Base-by-base conservation (phyloP, 2,888 invertebrate species). In the Tuberolachnus salignus region DNA sequence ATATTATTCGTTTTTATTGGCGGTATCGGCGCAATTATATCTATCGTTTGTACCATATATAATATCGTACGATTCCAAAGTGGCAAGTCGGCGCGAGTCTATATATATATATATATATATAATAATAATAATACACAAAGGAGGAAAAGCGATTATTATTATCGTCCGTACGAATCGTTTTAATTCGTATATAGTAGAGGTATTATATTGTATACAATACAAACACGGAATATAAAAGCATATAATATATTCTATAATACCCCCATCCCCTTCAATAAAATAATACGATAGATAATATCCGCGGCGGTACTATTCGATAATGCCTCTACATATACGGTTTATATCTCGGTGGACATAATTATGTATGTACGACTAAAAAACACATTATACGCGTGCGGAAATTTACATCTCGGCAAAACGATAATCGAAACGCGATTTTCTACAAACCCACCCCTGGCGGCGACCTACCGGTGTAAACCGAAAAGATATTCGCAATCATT, bases 1-100 rank as follows among this genome's bases (percentile, higher is more conserved):
- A n/a, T n/a, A n/a, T n/a, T 34, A 34, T 34, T 34, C 34, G 6
- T 34, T 53, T 42, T 69, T 69, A 34, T 34, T 53, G 19, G n/a
- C n/a, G n/a, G 53, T 69, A 55, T 55, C 42, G 16, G 19, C 34
- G 42, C 42, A 69, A 55, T 69, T 69, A 53, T 69, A 69, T 69
- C 69, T 69, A 53, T 19, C 34, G 14, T 53, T 26, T 67, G 49
- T 49, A n/a, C n/a, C 26, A 13, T 19, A 16, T 69, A 53, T 14
- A 53, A 14, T 3, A 53, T 42, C 34, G 16, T 26, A 26, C 44
- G 6, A n/a, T n/a, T n/a, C n/a, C n/a, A n/a, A n/a, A n/a, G 1
- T 23, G 8, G 23, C 23, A 46, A n/a, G 14, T n/a, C n/a, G 67
- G n/a, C 2, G 46, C 34, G 6, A 34, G 34, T 34, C 6, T 34